Evolutionary conservation across 1,140 invertebrate species (phyloP).

Genomic region (Drosophila pallidifrons): DNA sequence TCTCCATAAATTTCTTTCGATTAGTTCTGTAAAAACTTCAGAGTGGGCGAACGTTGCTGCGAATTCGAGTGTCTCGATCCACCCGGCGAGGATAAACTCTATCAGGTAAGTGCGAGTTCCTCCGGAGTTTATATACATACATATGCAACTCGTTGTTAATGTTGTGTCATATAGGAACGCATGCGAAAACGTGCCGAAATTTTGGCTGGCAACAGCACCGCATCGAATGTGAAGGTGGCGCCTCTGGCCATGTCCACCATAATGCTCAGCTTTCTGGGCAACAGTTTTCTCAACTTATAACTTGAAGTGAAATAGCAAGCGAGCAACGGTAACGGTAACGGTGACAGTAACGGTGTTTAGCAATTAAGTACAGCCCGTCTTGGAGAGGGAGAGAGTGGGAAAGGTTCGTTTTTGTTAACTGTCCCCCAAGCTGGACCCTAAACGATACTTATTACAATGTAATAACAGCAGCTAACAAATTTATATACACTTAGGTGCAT

Average conservation of each 20-base stretch:
- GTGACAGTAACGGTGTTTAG: neutral
- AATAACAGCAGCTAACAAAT: slow-evolving; percentile 46
- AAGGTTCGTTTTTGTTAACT: slow-evolving; percentile 43
- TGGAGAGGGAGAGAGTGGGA: slow-evolving; percentile 8
- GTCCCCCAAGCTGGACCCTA: slow-evolving; percentile 18
- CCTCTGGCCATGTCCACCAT: slow-evolving; percentile 78
- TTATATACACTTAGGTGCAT: slow-evolving; percentile 25
- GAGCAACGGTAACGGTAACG: neutral
- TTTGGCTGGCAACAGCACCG: slow-evolving; percentile 87
- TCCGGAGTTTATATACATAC: neutral
- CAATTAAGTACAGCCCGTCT: neutral
- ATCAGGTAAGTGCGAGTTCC: slow-evolving; percentile 78
- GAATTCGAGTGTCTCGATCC: slow-evolving; percentile 91
- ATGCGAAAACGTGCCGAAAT: slow-evolving; percentile 86
- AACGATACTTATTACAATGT: slow-evolving; percentile 69
- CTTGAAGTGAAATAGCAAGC: slow-evolving; percentile 66
- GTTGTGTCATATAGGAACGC: slow-evolving; percentile 74
- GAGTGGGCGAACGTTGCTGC: slow-evolving; percentile 90
- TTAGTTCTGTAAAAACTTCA: slow-evolving; percentile 91
- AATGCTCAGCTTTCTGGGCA: slow-evolving; percentile 78
- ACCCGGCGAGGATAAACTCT: slow-evolving; percentile 87
- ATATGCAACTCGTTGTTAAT: neutral
- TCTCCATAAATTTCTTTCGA: neutral
- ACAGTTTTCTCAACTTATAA: slow-evolving; percentile 80
- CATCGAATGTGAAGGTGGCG: slow-evolving; percentile 66